These are phyloP conservation scores for Antitype chi DNA, from an alignment of 2,888 invertebrate genomes.

Conservation along the genomic window DNA sequence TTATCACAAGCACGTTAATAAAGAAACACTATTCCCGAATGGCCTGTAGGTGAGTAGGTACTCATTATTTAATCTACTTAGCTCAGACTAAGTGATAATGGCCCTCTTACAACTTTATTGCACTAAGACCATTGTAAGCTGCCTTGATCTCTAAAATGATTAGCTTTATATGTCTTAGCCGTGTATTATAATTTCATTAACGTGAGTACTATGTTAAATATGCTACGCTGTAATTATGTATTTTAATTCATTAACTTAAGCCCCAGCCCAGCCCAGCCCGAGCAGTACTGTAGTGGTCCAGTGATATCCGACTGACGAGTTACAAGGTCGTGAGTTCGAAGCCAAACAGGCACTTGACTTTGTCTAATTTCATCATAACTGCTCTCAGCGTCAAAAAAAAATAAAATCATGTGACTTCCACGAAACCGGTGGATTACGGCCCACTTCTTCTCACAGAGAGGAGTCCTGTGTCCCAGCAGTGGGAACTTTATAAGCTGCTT, in stretches of 20 bases:
- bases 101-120: conserved; percentile 29
- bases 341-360: background rate
- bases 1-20: conserved; percentile 3
- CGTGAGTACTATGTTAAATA: background rate
- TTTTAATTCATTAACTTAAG: background rate
- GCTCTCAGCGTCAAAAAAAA: background rate
- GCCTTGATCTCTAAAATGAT: conserved; percentile 17
- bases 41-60: background rate
- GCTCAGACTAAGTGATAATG: conserved; percentile 23
- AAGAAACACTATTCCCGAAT: conserved; percentile 13
- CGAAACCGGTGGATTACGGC: background rate
- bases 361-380: background rate
- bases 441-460: background rate
- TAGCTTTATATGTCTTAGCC: conserved; percentile 4
- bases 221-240: too few relatives aligned
- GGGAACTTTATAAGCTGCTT: background rate
- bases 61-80: conserved; percentile 38
- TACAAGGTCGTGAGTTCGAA: background rate
- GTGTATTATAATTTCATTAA: background rate
- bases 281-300: background rate
- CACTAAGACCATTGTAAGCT: conserved; percentile 23
- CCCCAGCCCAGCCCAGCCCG: background rate
- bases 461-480: background rate
- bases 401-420: background rate
- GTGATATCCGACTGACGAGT: background rate